Evolutionary conservation across 92 coral and sea anemone species (phyloP).

Genomic region (Palythoa grandiflora): DNA sequence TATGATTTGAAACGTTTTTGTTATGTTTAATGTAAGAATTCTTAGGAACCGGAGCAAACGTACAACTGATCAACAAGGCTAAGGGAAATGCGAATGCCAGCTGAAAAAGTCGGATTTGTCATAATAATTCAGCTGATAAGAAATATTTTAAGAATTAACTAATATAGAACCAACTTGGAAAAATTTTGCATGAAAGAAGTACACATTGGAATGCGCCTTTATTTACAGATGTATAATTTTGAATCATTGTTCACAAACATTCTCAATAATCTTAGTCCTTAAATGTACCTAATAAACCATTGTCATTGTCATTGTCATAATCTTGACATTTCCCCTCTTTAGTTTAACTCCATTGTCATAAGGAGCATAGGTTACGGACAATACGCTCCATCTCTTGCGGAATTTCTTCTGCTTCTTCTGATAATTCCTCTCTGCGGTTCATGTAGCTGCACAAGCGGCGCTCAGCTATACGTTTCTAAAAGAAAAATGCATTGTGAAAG

Average conservation of each 20-base stretch:
- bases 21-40: too few relatives aligned
- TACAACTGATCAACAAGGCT: too few relatives aligned
- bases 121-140: too few relatives aligned
- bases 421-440: background rate
- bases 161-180: background rate
- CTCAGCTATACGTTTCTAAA: conserved; percentile 14
- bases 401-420: background rate
- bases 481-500: background rate
- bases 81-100: too few relatives aligned
- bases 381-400: conserved; percentile 1
- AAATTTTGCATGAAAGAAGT: background rate
- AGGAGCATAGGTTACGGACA: background rate
- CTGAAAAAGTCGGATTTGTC: too few relatives aligned
- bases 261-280: too few relatives aligned
- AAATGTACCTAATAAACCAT: too few relatives aligned
- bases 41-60: too few relatives aligned
- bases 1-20: too few relatives aligned
- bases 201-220: background rate
- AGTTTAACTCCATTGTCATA: background rate
- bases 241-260: background rate
- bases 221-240: background rate
- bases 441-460: conserved; percentile 7
- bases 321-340: background rate
- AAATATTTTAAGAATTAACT: too few relatives aligned
- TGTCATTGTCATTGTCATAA: too few relatives aligned